Evolutionary conservation across 2,113 vertebrate species (phyloP).

Genomic region (Etheostoma cragini): DNA sequence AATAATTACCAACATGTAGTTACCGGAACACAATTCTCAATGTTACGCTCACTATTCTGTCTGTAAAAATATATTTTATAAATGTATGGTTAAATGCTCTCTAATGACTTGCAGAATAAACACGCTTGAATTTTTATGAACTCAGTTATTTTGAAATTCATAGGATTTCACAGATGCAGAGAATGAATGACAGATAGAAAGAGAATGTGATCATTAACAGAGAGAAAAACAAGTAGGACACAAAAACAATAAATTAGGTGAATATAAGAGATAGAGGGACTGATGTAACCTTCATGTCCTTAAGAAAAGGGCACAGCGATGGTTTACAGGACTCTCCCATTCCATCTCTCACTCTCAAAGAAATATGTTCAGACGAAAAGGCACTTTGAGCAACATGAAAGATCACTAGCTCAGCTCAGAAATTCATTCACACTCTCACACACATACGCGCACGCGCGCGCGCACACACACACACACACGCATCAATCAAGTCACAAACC

Average conservation of each 20-base stretch:
- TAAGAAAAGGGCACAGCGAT: slow-evolving; percentile 47
- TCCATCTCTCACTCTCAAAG: slow-evolving; percentile 39
- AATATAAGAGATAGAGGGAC: slow-evolving; percentile 20
- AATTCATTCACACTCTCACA: slow-evolving; percentile 2
- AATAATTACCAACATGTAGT: not conserved
- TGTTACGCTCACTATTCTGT: not conserved
- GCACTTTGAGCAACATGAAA: slow-evolving; percentile 66
- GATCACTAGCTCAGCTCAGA: slow-evolving; percentile 43
- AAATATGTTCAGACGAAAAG: slow-evolving; percentile 56
- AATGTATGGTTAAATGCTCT: slow-evolving; percentile 1
- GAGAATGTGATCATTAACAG: slow-evolving; percentile 6
- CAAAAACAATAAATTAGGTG: not conserved
- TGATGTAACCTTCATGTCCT: slow-evolving; percentile 11
- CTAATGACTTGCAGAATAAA: not conserved
- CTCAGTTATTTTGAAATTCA: slow-evolving; percentile 22
- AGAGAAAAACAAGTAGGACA: not conserved
- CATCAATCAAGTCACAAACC: slow-evolving; percentile 42
- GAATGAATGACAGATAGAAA: slow-evolving; percentile 2
- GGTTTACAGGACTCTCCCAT: slow-evolving; percentile 22
- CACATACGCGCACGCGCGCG: slow-evolving; percentile 7
- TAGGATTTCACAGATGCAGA: not conserved
- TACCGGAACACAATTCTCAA: not conserved
- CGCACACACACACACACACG: not conserved
- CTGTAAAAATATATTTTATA: not conserved
- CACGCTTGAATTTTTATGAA: not conserved